Evolutionary conservation across 2,113 vertebrate genomes (phyloP), one percentile per base, ranked within the genome.

Genomic region (Lophochroa leadbeateri): DNA sequence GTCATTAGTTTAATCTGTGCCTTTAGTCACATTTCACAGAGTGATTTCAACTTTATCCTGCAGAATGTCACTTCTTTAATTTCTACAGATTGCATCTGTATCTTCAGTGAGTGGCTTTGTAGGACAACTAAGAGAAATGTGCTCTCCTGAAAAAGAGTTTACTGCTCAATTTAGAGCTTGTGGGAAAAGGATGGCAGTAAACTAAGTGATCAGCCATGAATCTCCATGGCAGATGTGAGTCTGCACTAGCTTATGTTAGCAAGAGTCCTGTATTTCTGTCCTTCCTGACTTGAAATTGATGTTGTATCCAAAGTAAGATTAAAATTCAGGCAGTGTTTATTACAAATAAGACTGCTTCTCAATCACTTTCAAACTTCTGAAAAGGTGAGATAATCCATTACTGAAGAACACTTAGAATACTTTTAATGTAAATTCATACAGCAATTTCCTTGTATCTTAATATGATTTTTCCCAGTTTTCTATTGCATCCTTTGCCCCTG

Each of bases 391-490:
- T 60, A 87, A 75, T 57, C 70, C 44, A 80, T 91, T 91, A 96
- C 46, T 61, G n/a, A 72, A 80, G 88, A 92, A 72, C 52, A 49
- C 57, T 72, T 88, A 81, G 8, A 70, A 61, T 35, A 74, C 55
- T 50, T 87, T 82, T 33, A 89, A 95, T 90, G 44, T 95, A 90
- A 96, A 84, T 83, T 58, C 52, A 81, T 90, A 70, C 25, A 31
- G 47, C 37, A n/a, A 44, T 92, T 85, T 83, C 61, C 46, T 60
- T 75, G 44, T 67, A 14, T 55, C 52, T 79, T 92, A 85, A 91
- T 77, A 49, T 82, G 31, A 80, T 70, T 79, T 93, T 69, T 44
- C 35, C 67, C 52, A 50, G 23, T 76, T 47, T 85, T 63, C 27
- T 67, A 13, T 53, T 65, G 12, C 33, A 60, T 31, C 41, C 52